Conservation (phyloP, 2,113 vertebrate genomes). For the Ranitomeya imitator region DNA sequence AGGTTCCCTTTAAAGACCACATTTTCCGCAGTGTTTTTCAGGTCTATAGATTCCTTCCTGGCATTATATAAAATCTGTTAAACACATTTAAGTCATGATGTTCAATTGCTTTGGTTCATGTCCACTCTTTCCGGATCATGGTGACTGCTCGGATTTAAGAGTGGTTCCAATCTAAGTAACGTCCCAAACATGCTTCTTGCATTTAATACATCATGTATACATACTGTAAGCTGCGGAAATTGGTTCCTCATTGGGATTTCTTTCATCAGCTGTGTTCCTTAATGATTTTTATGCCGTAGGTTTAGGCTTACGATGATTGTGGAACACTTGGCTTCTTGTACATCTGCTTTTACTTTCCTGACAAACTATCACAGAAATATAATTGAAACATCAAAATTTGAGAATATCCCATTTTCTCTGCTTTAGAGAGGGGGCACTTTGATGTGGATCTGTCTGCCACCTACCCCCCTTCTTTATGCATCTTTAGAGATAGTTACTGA, state of each 20-base stretch:
- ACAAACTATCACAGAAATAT: constrained; percentile 36
- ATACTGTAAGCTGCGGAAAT: constrained; percentile 1
- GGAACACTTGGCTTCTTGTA: constrained; percentile 7
- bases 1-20: not conserved
- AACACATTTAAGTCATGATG: not conserved
- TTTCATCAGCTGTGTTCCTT: constrained; percentile 26
- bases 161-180: not conserved
- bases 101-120: not conserved
- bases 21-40: not conserved
- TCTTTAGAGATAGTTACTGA: constrained; percentile 33
- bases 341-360: constrained; percentile 51
- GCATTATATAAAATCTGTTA: not conserved
- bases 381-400: constrained; percentile 28
- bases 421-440: constrained; percentile 25
- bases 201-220: constrained; percentile 33
- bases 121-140: not conserved
- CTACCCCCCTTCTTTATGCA: not conserved
- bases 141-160: constrained; percentile 3
- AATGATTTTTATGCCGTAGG: constrained; percentile 28
- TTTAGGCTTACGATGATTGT: constrained; percentile 14
- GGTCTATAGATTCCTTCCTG: not conserved
- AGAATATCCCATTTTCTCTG: not conserved
- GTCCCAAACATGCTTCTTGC: not conserved
- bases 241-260: constrained; percentile 31
- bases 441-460: constrained; percentile 1